Conservation (phyloP, 2,113 vertebrate species). For the Corvus hawaiiensis region DNA sequence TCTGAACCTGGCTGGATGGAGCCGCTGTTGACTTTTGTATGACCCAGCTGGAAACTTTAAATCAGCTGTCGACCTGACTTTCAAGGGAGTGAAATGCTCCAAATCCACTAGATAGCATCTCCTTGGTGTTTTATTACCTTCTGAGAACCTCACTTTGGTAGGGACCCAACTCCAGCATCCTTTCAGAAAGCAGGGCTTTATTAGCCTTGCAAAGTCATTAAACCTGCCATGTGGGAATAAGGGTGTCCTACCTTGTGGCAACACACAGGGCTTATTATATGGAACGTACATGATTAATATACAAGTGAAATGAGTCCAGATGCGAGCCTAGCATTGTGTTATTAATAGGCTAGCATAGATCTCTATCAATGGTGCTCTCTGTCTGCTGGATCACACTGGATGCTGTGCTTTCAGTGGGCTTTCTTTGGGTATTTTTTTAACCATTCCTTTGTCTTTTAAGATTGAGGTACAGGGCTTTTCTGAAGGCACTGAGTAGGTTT, state of each 20-base stretch:
- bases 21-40: slow-evolving; percentile 71
- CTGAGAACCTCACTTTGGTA: slow-evolving; percentile 59
- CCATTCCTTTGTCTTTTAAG: neutral
- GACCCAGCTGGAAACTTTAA: slow-evolving; percentile 78
- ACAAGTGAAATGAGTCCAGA: neutral
- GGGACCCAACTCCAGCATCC: slow-evolving; percentile 37
- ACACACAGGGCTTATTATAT: slow-evolving; percentile 33
- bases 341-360: slow-evolving; percentile 35
- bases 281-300: slow-evolving; percentile 15
- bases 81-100: slow-evolving; percentile 70
- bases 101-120: slow-evolving; percentile 71
- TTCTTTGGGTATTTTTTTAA: neutral
- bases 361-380: neutral
- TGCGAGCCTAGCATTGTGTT: slow-evolving; percentile 5
- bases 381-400: neutral
- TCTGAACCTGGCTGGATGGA: slow-evolving; percentile 71
- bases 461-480: neutral
- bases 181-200: slow-evolving; percentile 32
- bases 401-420: neutral
- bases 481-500: neutral
- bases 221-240: slow-evolving; percentile 17
- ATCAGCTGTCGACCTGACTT: slow-evolving; percentile 75
- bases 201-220: slow-evolving; percentile 56
- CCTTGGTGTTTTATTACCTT: slow-evolving; percentile 68
- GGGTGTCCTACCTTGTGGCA: slow-evolving; percentile 35